A percentile compares a stretch with the other conserved stretches of the same genome.
Evolutionary conservation across 2,797 vertebrate genomes (phyloP).

Genomic region (Amphiprion clarkii): DNA sequence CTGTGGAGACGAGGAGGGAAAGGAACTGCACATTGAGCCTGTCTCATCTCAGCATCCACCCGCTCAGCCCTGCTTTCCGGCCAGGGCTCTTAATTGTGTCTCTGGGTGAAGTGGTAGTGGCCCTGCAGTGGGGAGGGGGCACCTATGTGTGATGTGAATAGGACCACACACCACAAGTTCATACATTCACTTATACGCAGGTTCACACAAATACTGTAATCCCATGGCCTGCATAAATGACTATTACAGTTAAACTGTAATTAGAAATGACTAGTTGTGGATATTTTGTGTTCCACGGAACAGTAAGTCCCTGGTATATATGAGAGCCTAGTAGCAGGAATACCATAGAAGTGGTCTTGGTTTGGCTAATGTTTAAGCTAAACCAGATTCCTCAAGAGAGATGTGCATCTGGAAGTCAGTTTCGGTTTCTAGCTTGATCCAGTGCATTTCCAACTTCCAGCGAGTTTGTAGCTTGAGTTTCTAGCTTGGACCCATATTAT

Average conservation of each 20-base stretch:
- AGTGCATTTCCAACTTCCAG: no score
- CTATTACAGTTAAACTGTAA: conserved; percentile 40
- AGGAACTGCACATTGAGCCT: conserved; percentile 71
- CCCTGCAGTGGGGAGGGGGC: conserved; percentile 47
- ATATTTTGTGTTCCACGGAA: conserved; percentile 46
- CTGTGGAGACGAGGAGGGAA: conserved; percentile 70
- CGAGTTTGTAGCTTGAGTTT: no score
- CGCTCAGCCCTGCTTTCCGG: conserved; percentile 68
- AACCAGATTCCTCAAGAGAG: conserved; percentile 11
- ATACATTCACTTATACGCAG: conserved; percentile 53
- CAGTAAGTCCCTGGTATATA: conserved; percentile 39
- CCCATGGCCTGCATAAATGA: conserved; percentile 53
- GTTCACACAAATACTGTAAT: conserved; percentile 54
- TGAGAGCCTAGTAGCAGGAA: conserved; percentile 50
- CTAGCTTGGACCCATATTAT: background rate
- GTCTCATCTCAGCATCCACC: conserved; percentile 75
- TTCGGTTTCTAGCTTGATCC: background rate
- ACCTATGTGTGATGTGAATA: conserved; percentile 76
- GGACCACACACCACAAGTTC: conserved; percentile 75
- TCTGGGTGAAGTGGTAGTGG: conserved; percentile 74
- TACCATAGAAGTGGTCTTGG: conserved; percentile 30
- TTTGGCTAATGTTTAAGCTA: conserved; percentile 34
- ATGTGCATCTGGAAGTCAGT: conserved; percentile 10
- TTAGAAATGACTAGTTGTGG: conserved; percentile 64
- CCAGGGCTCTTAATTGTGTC: conserved; percentile 76